Base-by-base conservation (phyloP, 2,113 vertebrate species). In the Vulpes lagopus region DNA sequence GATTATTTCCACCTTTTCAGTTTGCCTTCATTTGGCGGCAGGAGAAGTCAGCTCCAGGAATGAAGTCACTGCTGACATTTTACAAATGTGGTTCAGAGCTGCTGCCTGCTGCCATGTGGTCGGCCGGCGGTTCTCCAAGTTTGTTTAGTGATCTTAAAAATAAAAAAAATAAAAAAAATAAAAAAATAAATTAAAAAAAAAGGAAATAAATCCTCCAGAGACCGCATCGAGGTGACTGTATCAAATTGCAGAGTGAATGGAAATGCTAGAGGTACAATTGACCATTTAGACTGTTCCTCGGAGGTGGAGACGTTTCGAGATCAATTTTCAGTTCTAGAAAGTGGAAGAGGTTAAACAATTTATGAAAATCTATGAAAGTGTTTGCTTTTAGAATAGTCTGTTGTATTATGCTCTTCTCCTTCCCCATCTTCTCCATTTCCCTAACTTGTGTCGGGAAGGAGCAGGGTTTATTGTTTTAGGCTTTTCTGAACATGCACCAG, bases 401-500 rank as follows among this genome's bases (percentile, higher is more conserved):
- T 97, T 98, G 98, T 96, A 98, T 98, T 98, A 98, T 98, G 98
- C 98, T 98, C 98, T 96, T 91, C 95, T 97, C 97, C 96, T 97
- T 98, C 99, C 98, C 99, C 99, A 99, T 99, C 98, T 97, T 98
- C 99, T 98, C 99, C 99, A 98, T 99, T 99, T 99, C 99, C 98
- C 98, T 95, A 98, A 98, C 99, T 99, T 98, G 98, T 99, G 99
- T 99, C 95, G 98, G 99, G 99, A 98, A 95, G 99, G 99, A 99
- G 99, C 98, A 98, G 97, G 97, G 99, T 99, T 99, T 99, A 99
- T 99, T 99, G 99, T 99, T 99, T 99, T 99, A 99, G 99, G 99
- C 99, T 99, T 99, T 99, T 99, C 99, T 98, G 99, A 99, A 99
- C 99, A 99, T 99, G 99, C 99, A 99, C 99, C 99, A 99, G 99